phyloP scores from a whole-genome alignment of 1,140 invertebrate genomes.

The Bombus turneri region DNA sequence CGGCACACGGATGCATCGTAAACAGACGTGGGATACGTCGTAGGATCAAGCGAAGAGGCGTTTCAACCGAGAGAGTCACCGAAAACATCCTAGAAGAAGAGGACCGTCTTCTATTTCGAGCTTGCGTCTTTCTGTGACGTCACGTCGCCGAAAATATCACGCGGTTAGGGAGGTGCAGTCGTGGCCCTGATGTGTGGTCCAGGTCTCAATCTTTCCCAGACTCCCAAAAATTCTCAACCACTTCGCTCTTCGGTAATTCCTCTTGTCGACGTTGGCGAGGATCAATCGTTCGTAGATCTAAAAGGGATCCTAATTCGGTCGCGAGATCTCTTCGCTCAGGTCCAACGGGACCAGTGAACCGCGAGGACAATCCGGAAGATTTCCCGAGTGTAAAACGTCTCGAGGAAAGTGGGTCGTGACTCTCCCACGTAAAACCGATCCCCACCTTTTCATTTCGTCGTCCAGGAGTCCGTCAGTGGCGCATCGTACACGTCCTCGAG shows the following conservation, averaged over 20 bases:
- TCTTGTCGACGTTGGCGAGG: neutral
- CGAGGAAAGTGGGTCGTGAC: conserved; percentile 58
- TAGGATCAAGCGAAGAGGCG: conserved; percentile 55
- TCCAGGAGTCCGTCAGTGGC: conserved; percentile 65
- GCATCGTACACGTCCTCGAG: conserved; percentile 67
- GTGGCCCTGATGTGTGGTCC: conserved; percentile 72
- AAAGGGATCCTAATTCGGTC: neutral
- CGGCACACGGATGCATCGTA: conserved; percentile 59
- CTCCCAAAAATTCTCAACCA: conserved; percentile 74
- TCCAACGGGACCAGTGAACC: conserved; percentile 22
- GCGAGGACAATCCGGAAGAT: conserved; percentile 33
- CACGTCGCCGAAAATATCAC: conserved; percentile 79
- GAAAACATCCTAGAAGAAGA: conserved; percentile 77
- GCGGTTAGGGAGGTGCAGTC: conserved; percentile 73
- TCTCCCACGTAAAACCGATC: conserved; percentile 59
- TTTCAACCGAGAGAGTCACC: conserved; percentile 50
- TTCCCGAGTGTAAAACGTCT: conserved; percentile 35
- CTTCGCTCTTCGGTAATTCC: conserved; percentile 6
- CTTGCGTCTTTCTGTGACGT: conserved; percentile 77
- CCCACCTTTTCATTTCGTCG: conserved; percentile 58
- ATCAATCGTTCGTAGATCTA: neutral
- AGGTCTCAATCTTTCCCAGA: conserved; percentile 78
- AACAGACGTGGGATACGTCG: conserved; percentile 63
- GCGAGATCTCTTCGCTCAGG: neutral
- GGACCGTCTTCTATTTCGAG: conserved; percentile 78